Evolutionary conservation across 2,113 vertebrate genomes (phyloP).

Genomic region (Anguilla japonica): DNA sequence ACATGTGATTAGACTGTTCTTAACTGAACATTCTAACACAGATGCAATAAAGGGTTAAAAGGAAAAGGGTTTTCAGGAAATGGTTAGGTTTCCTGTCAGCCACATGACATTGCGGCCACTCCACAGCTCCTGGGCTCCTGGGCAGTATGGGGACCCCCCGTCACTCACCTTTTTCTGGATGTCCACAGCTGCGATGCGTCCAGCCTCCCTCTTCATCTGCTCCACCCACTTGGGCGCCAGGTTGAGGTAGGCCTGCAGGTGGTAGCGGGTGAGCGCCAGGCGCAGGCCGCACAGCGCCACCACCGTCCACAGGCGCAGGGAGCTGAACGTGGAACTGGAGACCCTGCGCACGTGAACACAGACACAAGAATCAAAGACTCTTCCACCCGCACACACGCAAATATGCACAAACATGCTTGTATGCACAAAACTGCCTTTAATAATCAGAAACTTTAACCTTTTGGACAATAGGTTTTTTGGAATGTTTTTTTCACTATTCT

Average conservation of each 20-base stretch:
- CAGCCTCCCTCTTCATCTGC: conserved; percentile 83
- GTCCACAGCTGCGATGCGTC: conserved; percentile 82
- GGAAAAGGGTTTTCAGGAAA: no score
- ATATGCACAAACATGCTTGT: not conserved
- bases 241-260: conserved; percentile 93
- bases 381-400: no score
- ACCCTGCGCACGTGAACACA: conserved; percentile 63
- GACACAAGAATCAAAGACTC: not conserved
- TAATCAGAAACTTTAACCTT: no score
- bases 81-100: no score
- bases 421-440: no score
- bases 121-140: not conserved
- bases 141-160: not conserved
- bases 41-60: no score
- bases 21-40: no score
- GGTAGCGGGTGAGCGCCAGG: conserved; percentile 73
- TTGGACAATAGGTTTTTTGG: no score
- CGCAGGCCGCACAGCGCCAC: conserved; percentile 77
- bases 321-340: conserved; percentile 76
- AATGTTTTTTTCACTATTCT: no score
- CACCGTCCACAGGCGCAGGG: conserved; percentile 81
- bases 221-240: conserved; percentile 85
- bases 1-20: no score
- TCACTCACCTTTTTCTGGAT: conserved; percentile 81
- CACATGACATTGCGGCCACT: not conserved